Evolutionary conservation across 2,113 vertebrate genomes (phyloP).

Genomic region (Parus major): DNA sequence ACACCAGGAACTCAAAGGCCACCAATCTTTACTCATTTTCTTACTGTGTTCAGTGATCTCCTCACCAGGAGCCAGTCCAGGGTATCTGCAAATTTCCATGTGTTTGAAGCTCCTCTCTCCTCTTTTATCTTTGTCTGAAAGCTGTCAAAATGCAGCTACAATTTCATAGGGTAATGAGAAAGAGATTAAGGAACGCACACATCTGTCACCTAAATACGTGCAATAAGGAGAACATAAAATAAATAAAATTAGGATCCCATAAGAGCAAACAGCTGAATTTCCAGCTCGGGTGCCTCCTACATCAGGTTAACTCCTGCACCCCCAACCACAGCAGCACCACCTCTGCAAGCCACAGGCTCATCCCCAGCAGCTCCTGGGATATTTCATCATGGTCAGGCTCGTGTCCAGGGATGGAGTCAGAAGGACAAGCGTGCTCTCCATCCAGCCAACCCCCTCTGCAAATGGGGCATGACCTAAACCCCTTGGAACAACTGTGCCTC

Average conservation of each 20-base stretch:
- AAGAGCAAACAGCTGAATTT: background rate
- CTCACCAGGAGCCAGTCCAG: background rate
- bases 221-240: conserved; percentile 24
- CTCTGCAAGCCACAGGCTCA: background rate
- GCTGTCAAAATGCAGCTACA: background rate
- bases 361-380: background rate
- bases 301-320: background rate
- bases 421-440: background rate
- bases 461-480: accelerated
- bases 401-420: background rate
- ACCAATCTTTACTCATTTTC: conserved; percentile 18
- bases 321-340: background rate
- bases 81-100: conserved; percentile 35
- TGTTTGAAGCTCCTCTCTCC: conserved; percentile 43
- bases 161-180: conserved; percentile 48
- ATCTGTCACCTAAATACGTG: conserved; percentile 8
- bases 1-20: conserved; percentile 12
- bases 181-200: conserved; percentile 29
- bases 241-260: conserved; percentile 27
- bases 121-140: conserved; percentile 49
- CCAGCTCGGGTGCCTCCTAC: background rate
- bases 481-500: background rate
- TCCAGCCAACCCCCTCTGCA: background rate
- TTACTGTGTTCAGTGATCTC: background rate
- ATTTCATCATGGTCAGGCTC: accelerated